Percentiles rank a stretch among this genome's conserved stretches.
Evolutionary conservation across 2,797 vertebrate species (phyloP).

Genomic region (Pelodytes ibericus): DNA sequence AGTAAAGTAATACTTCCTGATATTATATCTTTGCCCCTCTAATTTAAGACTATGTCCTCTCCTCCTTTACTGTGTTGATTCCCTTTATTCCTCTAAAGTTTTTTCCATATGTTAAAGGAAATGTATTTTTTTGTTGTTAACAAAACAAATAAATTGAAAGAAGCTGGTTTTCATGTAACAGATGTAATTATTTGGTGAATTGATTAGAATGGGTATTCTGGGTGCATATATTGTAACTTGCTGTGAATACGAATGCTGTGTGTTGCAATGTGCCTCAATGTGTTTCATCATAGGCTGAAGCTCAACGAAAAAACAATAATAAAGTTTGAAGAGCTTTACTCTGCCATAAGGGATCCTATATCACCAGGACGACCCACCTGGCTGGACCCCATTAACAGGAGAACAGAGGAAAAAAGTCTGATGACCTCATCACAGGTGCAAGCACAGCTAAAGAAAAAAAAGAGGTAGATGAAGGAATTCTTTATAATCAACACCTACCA

Average conservation of each 20-base stretch:
- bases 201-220: too few species aligned
- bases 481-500: background rate
- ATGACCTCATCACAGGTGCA: constrained; percentile 50
- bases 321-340: constrained; percentile 59
- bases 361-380: constrained; percentile 30
- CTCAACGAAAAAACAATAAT: constrained; percentile 55
- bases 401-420: background rate
- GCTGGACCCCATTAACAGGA: constrained; percentile 46
- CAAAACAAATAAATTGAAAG: too few species aligned
- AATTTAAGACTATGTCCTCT: too few species aligned
- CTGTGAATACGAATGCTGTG: background rate
- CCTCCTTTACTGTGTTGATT: too few species aligned
- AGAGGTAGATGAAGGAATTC: constrained; percentile 39
- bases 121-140: too few species aligned
- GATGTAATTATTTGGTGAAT: too few species aligned
- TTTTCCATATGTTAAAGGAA: too few species aligned
- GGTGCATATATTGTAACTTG: background rate
- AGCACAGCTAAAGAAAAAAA: constrained; percentile 55
- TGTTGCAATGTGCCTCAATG: background rate
- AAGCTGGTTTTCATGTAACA: too few species aligned
- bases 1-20: too few species aligned
- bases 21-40: too few species aligned
- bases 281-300: constrained; percentile 51
- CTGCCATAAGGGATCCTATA: constrained; percentile 49
- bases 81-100: too few species aligned